Base-by-base conservation (phyloP, 53 echinoderm and acorn worm genomes). In the Apostichopus leukothele region DNA sequence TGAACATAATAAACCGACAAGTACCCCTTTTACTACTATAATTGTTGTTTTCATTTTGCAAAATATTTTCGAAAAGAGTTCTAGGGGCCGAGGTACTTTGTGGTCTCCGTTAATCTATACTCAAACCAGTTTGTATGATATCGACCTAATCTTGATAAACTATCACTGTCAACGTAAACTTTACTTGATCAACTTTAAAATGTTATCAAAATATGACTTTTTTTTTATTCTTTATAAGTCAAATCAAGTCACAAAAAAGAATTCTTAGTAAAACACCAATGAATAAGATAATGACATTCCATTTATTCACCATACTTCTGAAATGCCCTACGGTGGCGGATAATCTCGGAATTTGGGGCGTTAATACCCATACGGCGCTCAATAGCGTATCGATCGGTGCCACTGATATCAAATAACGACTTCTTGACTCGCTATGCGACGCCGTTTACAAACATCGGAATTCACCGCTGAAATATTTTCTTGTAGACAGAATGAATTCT, bases 121-220 rank as follows among this genome's bases (percentile, higher is more conserved):
- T 63, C 63, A 13, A 63, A 39, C 39, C 39, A 39, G 39, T 39
- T 39, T 39, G 19, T 53, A 51, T 79, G 50, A 50, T 53, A 27
- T 79, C 7, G 51, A 23, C n/a, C n/a, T 20, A 59, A 81, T 59
- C 59, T 81, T 81, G 13, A 19, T 52, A 81, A 81, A 81, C 81
- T 81, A 81, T 81, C 81, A 81, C n/a, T 81, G 7, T 14, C 81
- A 59, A 81, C 22, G 8, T 54, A 81, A 81, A 81, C 59, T 55
- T 54, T 12, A 7, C 81, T 81, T 81, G 20, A 81, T 81, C n/a
- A 81, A 81, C 81, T 55, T 55, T 59, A 54, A 81, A 81, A 81
- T 81, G 81, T 81, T 81, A 81, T 81, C 54, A 81, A 81, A 81
- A 81, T 71, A 71, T 71, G 71, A 71, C 71, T 71, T 63, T 63